These are phyloP conservation scores for Ramazzottius varieornatus DNA, from an alignment of 2,888 invertebrate genomes.

Conservation along the genomic window DNA sequence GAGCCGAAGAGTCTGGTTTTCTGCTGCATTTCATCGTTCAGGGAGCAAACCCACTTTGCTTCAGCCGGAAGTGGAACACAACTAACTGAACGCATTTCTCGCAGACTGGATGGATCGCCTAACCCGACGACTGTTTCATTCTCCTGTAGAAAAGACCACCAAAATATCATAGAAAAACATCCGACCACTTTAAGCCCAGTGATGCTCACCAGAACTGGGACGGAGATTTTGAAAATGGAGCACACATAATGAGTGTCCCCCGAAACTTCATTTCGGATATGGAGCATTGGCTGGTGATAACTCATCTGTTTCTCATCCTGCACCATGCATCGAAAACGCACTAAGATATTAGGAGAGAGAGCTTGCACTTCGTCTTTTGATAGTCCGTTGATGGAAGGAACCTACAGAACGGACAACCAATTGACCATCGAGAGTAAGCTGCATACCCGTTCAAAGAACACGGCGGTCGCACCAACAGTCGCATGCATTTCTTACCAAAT, in stretches of 20 bases:
- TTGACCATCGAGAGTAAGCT: not conserved
- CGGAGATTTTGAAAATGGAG: not conserved
- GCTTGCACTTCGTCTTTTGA: not conserved
- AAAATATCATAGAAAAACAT: no score
- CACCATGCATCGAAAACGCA: not conserved
- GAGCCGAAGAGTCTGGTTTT: no score
- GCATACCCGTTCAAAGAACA: no score
- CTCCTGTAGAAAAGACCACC: not conserved
- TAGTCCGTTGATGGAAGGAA: not conserved
- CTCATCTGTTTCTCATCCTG: not conserved
- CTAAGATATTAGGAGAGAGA: not conserved
- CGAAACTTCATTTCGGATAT: not conserved
- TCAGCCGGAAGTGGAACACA: conserved; percentile 1
- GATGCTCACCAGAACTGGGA: no score
- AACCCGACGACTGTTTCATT: not conserved
- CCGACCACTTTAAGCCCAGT: no score
- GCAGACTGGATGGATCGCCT: not conserved
- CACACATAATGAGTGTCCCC: not conserved
- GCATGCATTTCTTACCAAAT: not conserved
- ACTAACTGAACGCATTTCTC: not conserved
- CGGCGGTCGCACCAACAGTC: no score
- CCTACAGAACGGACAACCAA: not conserved
- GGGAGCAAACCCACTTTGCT: not conserved
- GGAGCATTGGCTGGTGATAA: not conserved
- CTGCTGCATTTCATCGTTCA: no score